Conservation (phyloP, 2,888 invertebrate species). For the Chironomus riparius region DNA sequence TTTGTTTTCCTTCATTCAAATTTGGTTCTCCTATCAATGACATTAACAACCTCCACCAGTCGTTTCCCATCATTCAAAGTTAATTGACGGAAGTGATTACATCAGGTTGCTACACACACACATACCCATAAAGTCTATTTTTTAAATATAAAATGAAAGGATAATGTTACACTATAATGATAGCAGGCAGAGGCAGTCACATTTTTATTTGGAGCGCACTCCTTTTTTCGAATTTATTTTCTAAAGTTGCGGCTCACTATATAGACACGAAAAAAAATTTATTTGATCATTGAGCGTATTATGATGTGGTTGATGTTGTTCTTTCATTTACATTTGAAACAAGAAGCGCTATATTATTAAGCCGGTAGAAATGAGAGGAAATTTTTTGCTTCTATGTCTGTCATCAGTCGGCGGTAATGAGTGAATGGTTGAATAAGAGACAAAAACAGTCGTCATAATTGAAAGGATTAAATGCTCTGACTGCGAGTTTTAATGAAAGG, state of each 20-base stretch:
- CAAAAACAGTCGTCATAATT: too few species aligned
- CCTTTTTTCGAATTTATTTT: background rate
- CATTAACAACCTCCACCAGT: background rate
- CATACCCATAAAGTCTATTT: background rate
- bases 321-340: background rate
- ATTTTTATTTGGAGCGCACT: background rate
- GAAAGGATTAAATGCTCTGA: too few species aligned
- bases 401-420: background rate
- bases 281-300: background rate
- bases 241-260: background rate
- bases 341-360: background rate
- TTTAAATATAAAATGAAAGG: background rate
- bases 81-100: constrained; percentile 26
- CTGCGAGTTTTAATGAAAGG: too few species aligned
- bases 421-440: too few species aligned
- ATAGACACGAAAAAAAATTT: background rate
- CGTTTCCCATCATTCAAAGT: background rate
- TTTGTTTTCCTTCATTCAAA: background rate
- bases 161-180: background rate
- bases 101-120: background rate
- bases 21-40: background rate
- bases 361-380: background rate
- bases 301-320: background rate
- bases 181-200: background rate
- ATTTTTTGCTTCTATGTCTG: background rate